Base-by-base conservation (phyloP, 2,113 vertebrate genomes). In the Tringa solitaria region DNA sequence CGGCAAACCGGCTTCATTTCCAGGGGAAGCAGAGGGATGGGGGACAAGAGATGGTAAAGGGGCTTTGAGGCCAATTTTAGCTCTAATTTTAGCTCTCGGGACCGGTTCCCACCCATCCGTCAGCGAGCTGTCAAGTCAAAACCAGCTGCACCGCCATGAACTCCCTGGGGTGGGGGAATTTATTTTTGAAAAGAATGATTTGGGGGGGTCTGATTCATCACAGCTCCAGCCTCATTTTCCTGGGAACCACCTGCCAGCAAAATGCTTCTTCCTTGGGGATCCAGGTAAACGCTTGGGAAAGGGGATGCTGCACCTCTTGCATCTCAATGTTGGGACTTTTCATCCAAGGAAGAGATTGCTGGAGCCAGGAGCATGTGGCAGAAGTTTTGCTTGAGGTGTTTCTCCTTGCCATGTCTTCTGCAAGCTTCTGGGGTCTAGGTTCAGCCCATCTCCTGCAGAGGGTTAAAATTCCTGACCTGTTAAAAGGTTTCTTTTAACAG, bases 251-350 rank as follows among this genome's bases (percentile, higher is more conserved):
- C 1, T 27, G 30, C n/a, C 4, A 1, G 17, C 2, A 1, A 72
- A 72, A 50, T 2, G 5, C 28, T 72, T 59, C 78, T 72, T 72
- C 57, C 18, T 14, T 54, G 39, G 45, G 39, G 45, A 67, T 43
- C 13, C 5, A 51, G 28, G 57, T 46, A 64, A 53, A 72, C 14
- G 57, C 65, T 41, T 35, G 45, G 30, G 18, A 48, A 46, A 79
- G 26, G 21, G 15, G 53, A 41, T 78, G 32, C 30, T 54, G 39
- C 18, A 18, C 6, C 18, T 61, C 46, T 33, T 74, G n/a, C 10
- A 37, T 48, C 30, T 48, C 27, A 27, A 0, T 0, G 0, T 0
- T 50, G 50, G 27, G 28, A 45, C 27, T 50, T 87, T 3, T 27
- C 57, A 35, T 16, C 5, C 73, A 46, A 39, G 22, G 30, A 41